phyloP scores from a whole-genome alignment of 2,888 invertebrate genomes.

The Idaea straminata region DNA sequence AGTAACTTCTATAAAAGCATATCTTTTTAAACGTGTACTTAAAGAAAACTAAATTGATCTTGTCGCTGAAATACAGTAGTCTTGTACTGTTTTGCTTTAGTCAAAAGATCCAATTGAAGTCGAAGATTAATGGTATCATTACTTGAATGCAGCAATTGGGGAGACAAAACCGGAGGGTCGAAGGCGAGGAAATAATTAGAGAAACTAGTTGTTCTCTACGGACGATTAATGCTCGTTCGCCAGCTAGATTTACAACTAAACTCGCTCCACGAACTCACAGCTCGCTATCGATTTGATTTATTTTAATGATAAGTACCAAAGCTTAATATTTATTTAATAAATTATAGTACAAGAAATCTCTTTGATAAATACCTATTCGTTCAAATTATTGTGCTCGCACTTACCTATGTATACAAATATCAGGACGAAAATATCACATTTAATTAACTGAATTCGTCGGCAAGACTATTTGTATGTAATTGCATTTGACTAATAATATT shows the following conservation, averaged over 20 bases:
- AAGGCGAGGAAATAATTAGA: slow-evolving; percentile 67
- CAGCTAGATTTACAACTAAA: slow-evolving; percentile 50
- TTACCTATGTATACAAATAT: neutral
- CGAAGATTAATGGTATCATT: slow-evolving; percentile 49
- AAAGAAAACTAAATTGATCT: neutral
- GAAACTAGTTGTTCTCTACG: slow-evolving; percentile 60
- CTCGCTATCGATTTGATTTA: slow-evolving; percentile 19
- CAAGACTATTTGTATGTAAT: neutral
- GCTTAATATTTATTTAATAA: neutral
- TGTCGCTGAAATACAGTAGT: neutral
- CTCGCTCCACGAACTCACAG: slow-evolving; percentile 45
- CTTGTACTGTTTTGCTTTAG: slow-evolving; percentile 22
- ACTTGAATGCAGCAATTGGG: slow-evolving; percentile 48
- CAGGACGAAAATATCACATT: neutral
- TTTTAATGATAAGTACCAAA: slow-evolving; percentile 5
- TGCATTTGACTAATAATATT: slow-evolving; percentile 5
- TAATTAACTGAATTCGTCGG: neutral
- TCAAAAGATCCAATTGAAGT: slow-evolving; percentile 40
- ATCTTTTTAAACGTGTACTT: neutral
- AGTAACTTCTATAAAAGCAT: neutral
- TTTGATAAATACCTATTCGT: too few relatives aligned
- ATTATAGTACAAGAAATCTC: neutral
- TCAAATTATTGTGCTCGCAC: neutral
- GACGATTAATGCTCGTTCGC: slow-evolving; percentile 68
- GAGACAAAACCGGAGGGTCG: slow-evolving; percentile 58